Evolutionary conservation across 2,113 vertebrate genomes (phyloP).

Genomic region (Platycercus adscitus): DNA sequence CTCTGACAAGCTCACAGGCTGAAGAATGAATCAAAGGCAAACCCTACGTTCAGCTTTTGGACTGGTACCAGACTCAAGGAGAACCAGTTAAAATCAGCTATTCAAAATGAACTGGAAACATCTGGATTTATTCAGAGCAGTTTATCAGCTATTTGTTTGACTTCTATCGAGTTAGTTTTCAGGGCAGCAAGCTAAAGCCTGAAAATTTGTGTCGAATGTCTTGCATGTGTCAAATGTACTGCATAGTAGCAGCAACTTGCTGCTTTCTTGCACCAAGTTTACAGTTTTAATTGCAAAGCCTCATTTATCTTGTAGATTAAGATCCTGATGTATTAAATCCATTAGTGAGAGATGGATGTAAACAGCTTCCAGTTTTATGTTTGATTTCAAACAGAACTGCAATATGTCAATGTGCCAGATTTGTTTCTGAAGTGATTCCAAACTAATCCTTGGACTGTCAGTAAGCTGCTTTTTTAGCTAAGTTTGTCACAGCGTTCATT

Average conservation of each 20-base stretch:
- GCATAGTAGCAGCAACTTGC: not conserved
- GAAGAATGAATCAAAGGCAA: constrained; percentile 53
- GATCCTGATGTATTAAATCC: not conserved
- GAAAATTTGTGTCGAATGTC: not conserved
- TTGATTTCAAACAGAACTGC: not conserved
- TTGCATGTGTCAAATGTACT: constrained; percentile 6
- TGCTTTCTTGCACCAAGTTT: not conserved
- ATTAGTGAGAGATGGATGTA: not conserved
- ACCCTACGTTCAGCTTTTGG: not conserved
- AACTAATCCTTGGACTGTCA: not conserved
- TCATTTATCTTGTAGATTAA: not conserved
- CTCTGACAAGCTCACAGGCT: not conserved
- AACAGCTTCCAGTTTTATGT: not conserved
- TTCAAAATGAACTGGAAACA: constrained; percentile 2
- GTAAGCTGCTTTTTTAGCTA: not conserved
- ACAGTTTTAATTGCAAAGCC: not conserved
- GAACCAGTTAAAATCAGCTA: constrained; percentile 37
- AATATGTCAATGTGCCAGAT: not conserved
- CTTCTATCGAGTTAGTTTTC: not conserved
- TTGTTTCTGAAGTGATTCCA: not conserved
- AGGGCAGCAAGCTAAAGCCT: not conserved
- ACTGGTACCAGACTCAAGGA: not conserved
- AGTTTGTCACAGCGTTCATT: not conserved
- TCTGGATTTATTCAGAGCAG: not conserved
- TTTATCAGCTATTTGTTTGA: not conserved